Evolutionary conservation across 2,888 invertebrate genomes (phyloP), one percentile per base, ranked within the genome.

Genomic region (Bimastos eiseni): DNA sequence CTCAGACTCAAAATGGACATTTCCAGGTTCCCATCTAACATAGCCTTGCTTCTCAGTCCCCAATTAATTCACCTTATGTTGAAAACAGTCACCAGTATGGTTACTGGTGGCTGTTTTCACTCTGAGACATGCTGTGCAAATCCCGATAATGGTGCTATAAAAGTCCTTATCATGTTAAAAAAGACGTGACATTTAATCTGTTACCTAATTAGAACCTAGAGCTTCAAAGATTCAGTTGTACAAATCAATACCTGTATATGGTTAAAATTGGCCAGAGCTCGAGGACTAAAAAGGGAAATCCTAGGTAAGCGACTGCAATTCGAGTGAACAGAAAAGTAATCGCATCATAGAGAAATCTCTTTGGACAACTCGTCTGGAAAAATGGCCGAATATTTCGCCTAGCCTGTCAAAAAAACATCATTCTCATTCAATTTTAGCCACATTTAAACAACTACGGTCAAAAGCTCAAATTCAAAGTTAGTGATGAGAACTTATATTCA

Each of bases 261-360:
- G 96, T 96, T 91, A 98, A 95, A 93, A 97, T 97, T 83, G 97
- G 97, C 94, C 96, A 96, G 93, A 98, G 97, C 94, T 98, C 97
- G 93, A 99, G 96, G 92, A 98, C 96, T 92, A 98, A 97, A 95
- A 99, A 99, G 93, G 98, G 97, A 95, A 98, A 98, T 89, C 98
- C 97, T 90, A 97, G 96, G 95, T 99, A 99, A 55, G 97, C 97
- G 96, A 99, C 97, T 91, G 97, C 96, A 90, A 98, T 95, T 93
- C 98, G 96, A 36, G 98, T 98, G 83, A 97, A 96, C 44, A 97
- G 94, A 94, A 98, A 97, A 84, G 98, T 97, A 91, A 97, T 93
- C 90, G 96, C 95, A 95, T 99, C 98, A 95, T 99, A 99, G 92
- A 97, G 41, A 49, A 91, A 90, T 89, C 91, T 92, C 84, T 92